Evolutionary conservation across 1,140 invertebrate species (phyloP).

Genomic region (Lepidostoma basale): DNA sequence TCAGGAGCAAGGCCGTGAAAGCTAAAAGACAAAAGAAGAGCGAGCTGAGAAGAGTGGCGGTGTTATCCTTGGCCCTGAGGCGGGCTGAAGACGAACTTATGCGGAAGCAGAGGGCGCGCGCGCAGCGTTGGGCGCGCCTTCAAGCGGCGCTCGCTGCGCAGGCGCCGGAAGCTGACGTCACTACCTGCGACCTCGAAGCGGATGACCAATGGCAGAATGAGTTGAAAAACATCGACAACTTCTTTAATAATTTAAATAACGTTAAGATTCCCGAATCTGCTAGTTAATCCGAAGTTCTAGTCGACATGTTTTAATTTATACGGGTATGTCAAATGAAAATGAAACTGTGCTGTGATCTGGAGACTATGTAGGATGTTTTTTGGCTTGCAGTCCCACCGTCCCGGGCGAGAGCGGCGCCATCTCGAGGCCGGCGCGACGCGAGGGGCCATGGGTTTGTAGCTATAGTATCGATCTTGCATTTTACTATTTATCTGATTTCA

Average conservation of each 20-base stretch:
- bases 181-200: background rate
- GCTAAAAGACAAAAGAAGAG: conserved; percentile 19
- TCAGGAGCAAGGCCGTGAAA: conserved; percentile 29
- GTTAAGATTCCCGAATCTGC: conserved; percentile 30
- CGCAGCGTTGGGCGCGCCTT: conserved; percentile 32
- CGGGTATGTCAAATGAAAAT: conserved; percentile 8
- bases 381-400: conserved; percentile 39
- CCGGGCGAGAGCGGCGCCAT: conserved; percentile 2
- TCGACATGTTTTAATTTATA: conserved; percentile 8
- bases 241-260: conserved; percentile 37
- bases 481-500: conserved; percentile 17
- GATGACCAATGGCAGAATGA: conserved; percentile 24
- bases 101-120: conserved; percentile 32
- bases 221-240: conserved; percentile 36
- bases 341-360: conserved; percentile 2
- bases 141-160: conserved; percentile 10
- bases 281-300: conserved; percentile 6
- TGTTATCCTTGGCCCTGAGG: conserved; percentile 23
- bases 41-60: conserved; percentile 30
- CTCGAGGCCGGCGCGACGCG: background rate
- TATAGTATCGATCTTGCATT: conserved; percentile 35
- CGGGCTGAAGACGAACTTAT: conserved; percentile 36
- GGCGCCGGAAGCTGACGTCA: background rate
- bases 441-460: conserved; percentile 33
- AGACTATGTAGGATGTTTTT: conserved; percentile 44